Conservation (phyloP, 1,140 invertebrate species). For the Drosophila fuyamai region DNA sequence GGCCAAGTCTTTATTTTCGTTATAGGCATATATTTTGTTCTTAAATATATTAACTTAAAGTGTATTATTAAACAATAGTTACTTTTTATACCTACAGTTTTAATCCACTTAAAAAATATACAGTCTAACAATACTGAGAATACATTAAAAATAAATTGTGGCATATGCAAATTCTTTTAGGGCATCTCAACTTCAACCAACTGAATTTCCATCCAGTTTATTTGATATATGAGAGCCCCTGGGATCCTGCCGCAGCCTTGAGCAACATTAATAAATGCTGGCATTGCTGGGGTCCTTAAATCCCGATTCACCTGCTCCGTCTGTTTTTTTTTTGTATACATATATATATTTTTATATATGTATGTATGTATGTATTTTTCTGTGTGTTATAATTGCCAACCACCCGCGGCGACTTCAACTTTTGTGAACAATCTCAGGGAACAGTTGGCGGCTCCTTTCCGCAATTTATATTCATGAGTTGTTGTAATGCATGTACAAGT, state of each 20-base stretch:
- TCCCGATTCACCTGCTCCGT: conserved; percentile 43
- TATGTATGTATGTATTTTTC: conserved; percentile 17
- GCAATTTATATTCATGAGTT: conserved; percentile 83
- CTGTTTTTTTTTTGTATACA: conserved; percentile 13
- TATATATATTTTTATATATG: conserved; percentile 3
- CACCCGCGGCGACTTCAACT: conserved; percentile 65
- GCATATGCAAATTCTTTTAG: neutral
- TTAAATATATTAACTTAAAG: too few species aligned
- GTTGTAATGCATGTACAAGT: conserved; percentile 61
- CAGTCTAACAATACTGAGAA: neutral
- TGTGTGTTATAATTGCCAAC: conserved; percentile 71
- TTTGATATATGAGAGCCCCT: conserved; percentile 40
- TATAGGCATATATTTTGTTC: too few species aligned
- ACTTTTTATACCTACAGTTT: too few species aligned
- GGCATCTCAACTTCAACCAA: neutral
- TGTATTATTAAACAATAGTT: too few species aligned
- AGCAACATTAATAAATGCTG: conserved; percentile 46
- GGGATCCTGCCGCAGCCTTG: conserved; percentile 24
- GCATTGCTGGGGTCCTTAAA: conserved; percentile 38
- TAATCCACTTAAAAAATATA: too few species aligned
- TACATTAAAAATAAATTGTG: too few species aligned
- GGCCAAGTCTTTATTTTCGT: too few species aligned
- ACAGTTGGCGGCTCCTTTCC: conserved; percentile 23
- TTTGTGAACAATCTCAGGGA: conserved; percentile 42
- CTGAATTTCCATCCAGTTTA: conserved; percentile 5